Percentiles rank a stretch among this genome's conserved stretches.
Conservation (phyloP, 2,797 vertebrate species). For the Diplodus puntazzo region DNA sequence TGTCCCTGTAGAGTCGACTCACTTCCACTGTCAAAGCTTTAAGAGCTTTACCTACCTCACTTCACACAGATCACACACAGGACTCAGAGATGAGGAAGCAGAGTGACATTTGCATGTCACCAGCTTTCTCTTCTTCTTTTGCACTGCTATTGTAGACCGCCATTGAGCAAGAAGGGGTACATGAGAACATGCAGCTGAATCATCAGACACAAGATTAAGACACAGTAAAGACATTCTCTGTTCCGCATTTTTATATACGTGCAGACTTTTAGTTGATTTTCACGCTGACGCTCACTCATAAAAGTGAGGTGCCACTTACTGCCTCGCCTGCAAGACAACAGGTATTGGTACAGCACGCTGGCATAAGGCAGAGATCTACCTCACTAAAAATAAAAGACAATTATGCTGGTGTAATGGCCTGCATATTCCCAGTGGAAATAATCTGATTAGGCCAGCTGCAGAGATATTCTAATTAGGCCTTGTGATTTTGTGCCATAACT, state of each 20-base stretch:
- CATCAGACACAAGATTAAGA: neutral
- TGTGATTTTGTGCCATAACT: conserved; percentile 58
- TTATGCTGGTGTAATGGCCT: conserved; percentile 84
- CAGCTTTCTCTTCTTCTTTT: conserved; percentile 16
- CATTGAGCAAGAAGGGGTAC: neutral
- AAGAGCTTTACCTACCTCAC: conserved; percentile 34
- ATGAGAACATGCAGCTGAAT: conserved; percentile 9
- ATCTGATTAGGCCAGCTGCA: conserved; percentile 82
- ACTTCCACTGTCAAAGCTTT: conserved; percentile 19
- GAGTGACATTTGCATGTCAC: neutral
- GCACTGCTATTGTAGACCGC: neutral
- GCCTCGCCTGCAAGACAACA: conserved; percentile 43
- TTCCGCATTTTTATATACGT: neutral
- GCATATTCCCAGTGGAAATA: conserved; percentile 79
- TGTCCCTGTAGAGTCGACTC: conserved; percentile 4
- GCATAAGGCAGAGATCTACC: conserved; percentile 75
- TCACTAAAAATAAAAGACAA: conserved; percentile 89
- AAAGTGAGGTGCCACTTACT: conserved; percentile 14
- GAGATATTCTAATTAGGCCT: conserved; percentile 82
- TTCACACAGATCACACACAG: conserved; percentile 17
- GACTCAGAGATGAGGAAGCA: neutral
- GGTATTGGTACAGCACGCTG: conserved; percentile 49
- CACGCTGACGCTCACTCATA: neutral
- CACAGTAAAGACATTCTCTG: neutral
- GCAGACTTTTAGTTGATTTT: neutral